Percentiles rank a stretch among this genome's conserved stretches.
Evolutionary conservation across 2,888 invertebrate genomes (phyloP).

Genomic region (Drosophila anomalata): DNA sequence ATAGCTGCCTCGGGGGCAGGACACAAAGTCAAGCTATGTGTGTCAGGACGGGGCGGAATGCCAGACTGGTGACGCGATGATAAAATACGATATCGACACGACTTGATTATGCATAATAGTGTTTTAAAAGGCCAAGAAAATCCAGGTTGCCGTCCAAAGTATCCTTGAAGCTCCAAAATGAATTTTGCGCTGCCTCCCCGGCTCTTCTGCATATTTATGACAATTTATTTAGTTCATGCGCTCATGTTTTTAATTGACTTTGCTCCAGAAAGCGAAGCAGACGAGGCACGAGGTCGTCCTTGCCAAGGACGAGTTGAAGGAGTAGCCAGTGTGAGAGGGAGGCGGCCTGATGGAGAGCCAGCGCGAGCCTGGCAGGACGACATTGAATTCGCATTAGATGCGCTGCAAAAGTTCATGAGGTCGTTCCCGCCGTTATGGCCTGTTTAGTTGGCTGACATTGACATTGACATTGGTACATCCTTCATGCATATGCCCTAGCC

Average conservation of each 20-base stretch:
- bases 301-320: slow-evolving; percentile 28
- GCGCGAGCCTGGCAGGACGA: slow-evolving; percentile 28
- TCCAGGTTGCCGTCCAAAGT: slow-evolving; percentile 14
- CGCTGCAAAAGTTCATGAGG: slow-evolving; percentile 67
- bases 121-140: background rate
- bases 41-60: background rate
- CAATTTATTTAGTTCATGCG: slow-evolving; percentile 57
- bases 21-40: slow-evolving; percentile 29
- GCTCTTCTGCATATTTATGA: slow-evolving; percentile 60
- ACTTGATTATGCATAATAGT: slow-evolving; percentile 36
- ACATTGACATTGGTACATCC: slow-evolving; percentile 60
- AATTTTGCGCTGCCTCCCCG: slow-evolving; percentile 16
- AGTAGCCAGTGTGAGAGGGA: background rate
- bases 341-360: background rate
- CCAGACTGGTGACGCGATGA: background rate
- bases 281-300: slow-evolving; percentile 44
- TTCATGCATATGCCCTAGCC: slow-evolving; percentile 33
- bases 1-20: slow-evolving; percentile 48
- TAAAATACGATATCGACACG: slow-evolving; percentile 6
- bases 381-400: slow-evolving; percentile 76
- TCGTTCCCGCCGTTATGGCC: slow-evolving; percentile 54
- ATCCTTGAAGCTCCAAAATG: slow-evolving; percentile 12
- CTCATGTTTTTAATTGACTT: slow-evolving; percentile 69
- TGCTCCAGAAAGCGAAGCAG: slow-evolving; percentile 33
- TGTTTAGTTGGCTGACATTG: slow-evolving; percentile 63